Base-by-base conservation (phyloP, 2,797 vertebrate genomes). In the Rhodeus uyekii region DNA sequence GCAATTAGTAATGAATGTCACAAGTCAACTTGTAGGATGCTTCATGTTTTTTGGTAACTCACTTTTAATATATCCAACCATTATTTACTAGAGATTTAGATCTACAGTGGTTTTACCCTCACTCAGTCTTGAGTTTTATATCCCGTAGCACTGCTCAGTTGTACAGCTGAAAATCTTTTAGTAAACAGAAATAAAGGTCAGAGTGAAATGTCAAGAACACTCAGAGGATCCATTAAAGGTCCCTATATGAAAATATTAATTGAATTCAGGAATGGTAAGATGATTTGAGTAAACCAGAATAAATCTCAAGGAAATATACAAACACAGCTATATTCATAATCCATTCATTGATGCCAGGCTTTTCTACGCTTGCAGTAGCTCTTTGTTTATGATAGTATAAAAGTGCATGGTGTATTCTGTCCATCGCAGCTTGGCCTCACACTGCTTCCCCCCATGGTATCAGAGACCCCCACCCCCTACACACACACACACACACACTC, bases 101-200 rank as follows among this genome's bases (percentile, higher is more conserved):
- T 22, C 22, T 36, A 34, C 42, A 24, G 13, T 42, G 27, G 48
- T 64, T 38, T 34, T 60, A 39, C 32, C 14, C 29, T 34, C 27
- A 19, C 46, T 32, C 24, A 42, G 68, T 29, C 42, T 71, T 46
- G 29, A 81, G 55, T n/a, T 78, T 81, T 69, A 69, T 34, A 81
- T 78, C 64, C 71, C 39, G 75, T 80, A 77, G 71, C 84, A 65
- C 27, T 46, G 55, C 65, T 75, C 53, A 27, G 69, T 75, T 60
- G 32, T 36, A 77, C 76, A 63, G 78, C 65, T 63, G 63, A 83
- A 76, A 81, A 80, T 73, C 78, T 63, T 76, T 84, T 78, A 83
- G 71, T 63, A 85, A 87, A 87, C 71, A 64, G 48, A 60, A 76
- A 44, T 64, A 86, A 88, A 86, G 87, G 87, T 89, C 88, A 85